Conservation (phyloP, 1,140 invertebrate genomes). For the Caenorhabditis tropicalis region DNA sequence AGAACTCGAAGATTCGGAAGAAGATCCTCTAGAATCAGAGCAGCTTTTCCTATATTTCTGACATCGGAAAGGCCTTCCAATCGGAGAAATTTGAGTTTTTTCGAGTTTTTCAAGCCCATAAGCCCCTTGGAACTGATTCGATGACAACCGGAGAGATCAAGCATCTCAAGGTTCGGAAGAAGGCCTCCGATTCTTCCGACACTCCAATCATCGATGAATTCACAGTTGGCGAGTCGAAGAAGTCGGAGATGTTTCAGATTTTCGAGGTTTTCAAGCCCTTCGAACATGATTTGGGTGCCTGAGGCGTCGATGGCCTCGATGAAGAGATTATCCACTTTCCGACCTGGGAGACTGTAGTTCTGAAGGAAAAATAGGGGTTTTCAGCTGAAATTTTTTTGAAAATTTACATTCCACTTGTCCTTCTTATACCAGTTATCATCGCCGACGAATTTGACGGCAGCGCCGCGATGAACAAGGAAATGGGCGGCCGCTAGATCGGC, state of each 20-base stretch:
- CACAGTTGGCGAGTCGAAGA: constrained; percentile 78
- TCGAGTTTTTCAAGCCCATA: constrained; percentile 77
- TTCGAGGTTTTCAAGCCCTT: constrained; percentile 75
- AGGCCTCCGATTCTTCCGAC: constrained; percentile 77
- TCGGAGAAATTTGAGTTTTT: constrained; percentile 72
- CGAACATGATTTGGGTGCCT: constrained; percentile 77
- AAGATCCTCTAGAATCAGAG: constrained; percentile 72
- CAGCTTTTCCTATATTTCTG: constrained; percentile 68
- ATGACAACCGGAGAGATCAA: constrained; percentile 80
- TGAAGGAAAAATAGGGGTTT: constrained; percentile 54
- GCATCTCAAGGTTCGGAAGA: constrained; percentile 78
- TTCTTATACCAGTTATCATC: constrained; percentile 73
- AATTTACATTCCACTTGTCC: constrained; percentile 58
- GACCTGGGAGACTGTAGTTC: constrained; percentile 75
- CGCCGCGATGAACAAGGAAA: constrained; percentile 78
- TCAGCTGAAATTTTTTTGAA: neutral
- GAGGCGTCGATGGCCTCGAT: constrained; percentile 80
- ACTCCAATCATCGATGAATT: constrained; percentile 81
- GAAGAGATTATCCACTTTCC: constrained; percentile 73
- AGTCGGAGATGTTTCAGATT: constrained; percentile 77
- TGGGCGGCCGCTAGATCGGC: constrained; percentile 80
- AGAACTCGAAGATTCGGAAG: constrained; percentile 71
- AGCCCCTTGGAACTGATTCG: constrained; percentile 77
- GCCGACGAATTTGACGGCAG: constrained; percentile 78
- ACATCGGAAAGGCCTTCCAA: constrained; percentile 70